These are phyloP conservation scores for Cyphomyrmex costatus DNA, from an alignment of 1,140 invertebrate genomes.

Conservation along the genomic window DNA sequence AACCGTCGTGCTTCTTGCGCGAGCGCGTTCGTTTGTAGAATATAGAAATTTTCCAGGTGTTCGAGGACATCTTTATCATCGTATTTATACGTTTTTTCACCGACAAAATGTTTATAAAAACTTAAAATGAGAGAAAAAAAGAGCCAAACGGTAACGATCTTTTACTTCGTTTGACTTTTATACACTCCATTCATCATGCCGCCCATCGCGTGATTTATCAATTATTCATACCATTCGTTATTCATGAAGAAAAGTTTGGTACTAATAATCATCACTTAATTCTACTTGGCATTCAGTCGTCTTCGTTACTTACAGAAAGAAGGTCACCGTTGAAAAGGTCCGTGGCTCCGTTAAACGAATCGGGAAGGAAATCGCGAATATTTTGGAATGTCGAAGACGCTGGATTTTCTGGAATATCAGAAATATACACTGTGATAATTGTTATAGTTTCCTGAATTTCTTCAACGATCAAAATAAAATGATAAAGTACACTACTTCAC, in stretches of 20 bases:
- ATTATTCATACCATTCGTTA: constrained; percentile 58
- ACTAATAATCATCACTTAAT: constrained; percentile 59
- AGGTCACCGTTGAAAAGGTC: constrained; percentile 19
- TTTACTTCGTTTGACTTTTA: constrained; percentile 54
- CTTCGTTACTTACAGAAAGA: constrained; percentile 26
- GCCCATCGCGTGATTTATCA: constrained; percentile 35
- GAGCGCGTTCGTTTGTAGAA: background rate
- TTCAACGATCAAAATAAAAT: background rate
- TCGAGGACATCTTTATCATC: background rate
- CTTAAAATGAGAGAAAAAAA: background rate
- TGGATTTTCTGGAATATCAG: background rate
- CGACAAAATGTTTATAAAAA: constrained; percentile 39
- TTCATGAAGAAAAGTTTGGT: constrained; percentile 45
- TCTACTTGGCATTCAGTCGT: constrained; percentile 39
- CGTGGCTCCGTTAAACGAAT: background rate
- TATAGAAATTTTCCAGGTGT: constrained; percentile 9
- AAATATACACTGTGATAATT: background rate
- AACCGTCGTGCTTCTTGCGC: constrained; percentile 15
- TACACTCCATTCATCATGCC: constrained; percentile 35
- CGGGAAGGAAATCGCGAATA: background rate
- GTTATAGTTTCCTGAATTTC: background rate
- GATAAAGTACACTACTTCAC: background rate
- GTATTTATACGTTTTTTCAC: background rate
- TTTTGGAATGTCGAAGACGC: background rate
- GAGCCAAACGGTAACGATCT: background rate